Conservation (phyloP, 2,797 vertebrate genomes). For the Tympanoctomys barrerae region DNA sequence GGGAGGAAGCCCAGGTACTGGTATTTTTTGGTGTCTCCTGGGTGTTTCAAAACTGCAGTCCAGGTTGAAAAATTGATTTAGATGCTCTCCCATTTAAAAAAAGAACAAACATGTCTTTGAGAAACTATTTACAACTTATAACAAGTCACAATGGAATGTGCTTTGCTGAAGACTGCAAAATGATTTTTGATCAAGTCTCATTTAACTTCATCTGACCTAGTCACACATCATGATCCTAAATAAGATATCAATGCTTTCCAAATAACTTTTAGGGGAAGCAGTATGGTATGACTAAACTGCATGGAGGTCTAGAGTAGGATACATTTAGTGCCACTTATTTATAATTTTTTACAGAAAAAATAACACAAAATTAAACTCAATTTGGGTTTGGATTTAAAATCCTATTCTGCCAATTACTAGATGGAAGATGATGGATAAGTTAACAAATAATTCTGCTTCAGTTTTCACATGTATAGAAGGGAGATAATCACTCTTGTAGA, state of each 20-base stretch:
- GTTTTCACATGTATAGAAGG: neutral
- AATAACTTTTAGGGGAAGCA: neutral
- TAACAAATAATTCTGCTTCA: slow-evolving; percentile 23
- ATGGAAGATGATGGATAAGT: neutral
- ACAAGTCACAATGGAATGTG: slow-evolving; percentile 39
- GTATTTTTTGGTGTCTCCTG: slow-evolving; percentile 16
- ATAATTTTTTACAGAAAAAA: neutral
- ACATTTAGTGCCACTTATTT: neutral
- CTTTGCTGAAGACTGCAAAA: slow-evolving; percentile 53
- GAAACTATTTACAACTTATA: slow-evolving; percentile 2
- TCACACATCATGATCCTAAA: neutral
- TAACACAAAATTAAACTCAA: neutral
- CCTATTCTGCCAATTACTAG: slow-evolving; percentile 24
- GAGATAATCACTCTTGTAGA: neutral
- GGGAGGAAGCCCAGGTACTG: neutral
- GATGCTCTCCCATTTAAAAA: slow-evolving; percentile 3
- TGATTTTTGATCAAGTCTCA: slow-evolving; percentile 56
- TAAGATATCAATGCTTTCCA: neutral
- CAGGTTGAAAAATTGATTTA: neutral
- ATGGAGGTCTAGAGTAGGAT: neutral
- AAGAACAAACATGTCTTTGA: slow-evolving; percentile 25
- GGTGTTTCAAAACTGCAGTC: slow-evolving; percentile 6
- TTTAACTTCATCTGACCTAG: slow-evolving; percentile 16
- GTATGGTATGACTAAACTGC: neutral
- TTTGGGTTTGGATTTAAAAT: slow-evolving; percentile 43